Conservation (phyloP, 2,888 invertebrate species). For the Heteropelma amictum region DNA sequence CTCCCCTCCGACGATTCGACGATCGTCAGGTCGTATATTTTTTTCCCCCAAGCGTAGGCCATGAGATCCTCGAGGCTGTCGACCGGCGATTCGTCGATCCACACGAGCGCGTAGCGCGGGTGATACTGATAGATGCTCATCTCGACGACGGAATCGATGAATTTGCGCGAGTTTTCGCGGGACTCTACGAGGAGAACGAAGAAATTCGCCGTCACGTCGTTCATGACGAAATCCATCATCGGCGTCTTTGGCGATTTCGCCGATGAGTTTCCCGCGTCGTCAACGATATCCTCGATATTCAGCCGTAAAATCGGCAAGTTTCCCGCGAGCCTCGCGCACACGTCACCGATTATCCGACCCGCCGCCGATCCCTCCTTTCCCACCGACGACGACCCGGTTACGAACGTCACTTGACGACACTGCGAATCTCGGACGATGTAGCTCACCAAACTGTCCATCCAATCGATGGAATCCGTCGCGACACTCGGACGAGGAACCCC, state of each 20-base stretch:
- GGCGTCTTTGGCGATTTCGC: neutral
- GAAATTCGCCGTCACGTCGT: conserved; percentile 3
- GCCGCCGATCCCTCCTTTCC: no score
- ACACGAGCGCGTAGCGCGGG: conserved; percentile 34
- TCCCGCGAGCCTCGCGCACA: neutral
- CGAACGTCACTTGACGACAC: conserved; percentile 4
- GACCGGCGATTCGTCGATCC: neutral
- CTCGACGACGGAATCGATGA: conserved; percentile 16
- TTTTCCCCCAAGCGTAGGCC: conserved; percentile 44
- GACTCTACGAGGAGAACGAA: conserved; percentile 14
- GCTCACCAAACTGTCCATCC: conserved; percentile 1
- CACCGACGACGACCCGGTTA: no score
- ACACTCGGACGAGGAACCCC: neutral
- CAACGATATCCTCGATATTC: neutral
- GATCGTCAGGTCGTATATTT: conserved; percentile 52
- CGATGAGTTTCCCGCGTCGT: neutral
- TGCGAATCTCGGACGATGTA: neutral
- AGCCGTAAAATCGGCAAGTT: neutral
- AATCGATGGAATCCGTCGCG: neutral
- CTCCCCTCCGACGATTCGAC: conserved; percentile 43
- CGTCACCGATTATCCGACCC: neutral
- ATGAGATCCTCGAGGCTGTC: conserved; percentile 37
- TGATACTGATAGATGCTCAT: conserved; percentile 26
- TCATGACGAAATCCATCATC: neutral
- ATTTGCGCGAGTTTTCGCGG: neutral